Evolutionary conservation across 2,113 vertebrate genomes (phyloP).

Genomic region (Cyprinus carpio): DNA sequence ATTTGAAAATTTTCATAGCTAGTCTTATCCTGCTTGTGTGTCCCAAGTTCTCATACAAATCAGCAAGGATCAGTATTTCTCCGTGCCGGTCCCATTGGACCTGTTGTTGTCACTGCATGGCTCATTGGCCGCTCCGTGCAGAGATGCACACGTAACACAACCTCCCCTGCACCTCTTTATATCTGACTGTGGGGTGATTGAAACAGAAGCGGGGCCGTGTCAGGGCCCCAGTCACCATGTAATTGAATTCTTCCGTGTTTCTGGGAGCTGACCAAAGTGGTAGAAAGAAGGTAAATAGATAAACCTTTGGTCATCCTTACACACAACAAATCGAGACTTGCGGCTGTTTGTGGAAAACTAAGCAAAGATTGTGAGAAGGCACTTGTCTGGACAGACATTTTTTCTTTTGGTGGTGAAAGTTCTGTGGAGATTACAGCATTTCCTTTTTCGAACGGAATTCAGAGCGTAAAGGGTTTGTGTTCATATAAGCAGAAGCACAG

Average conservation of each 20-base stretch:
- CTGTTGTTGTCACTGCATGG: conserved; percentile 46
- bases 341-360: conserved; percentile 24
- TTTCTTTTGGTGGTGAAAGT: neutral
- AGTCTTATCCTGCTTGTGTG: neutral
- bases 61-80: conserved; percentile 17
- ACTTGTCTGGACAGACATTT: conserved; percentile 17
- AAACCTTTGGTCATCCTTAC: conserved; percentile 24
- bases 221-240: conserved; percentile 64
- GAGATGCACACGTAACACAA: conserved; percentile 38
- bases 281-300: conserved; percentile 65
- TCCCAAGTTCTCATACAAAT: conserved; percentile 1
- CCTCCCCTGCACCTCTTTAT: conserved; percentile 57
- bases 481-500: neutral
- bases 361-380: conserved; percentile 16
- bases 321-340: conserved; percentile 55
- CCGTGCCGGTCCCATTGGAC: conserved; percentile 13
- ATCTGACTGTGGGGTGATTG: conserved; percentile 68
- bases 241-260: conserved; percentile 76
- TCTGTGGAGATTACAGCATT: conserved; percentile 1
- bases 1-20: neutral
- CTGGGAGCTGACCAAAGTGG: conserved; percentile 65
- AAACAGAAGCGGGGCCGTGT: conserved; percentile 72
- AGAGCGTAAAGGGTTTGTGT: neutral
- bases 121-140: conserved; percentile 60
- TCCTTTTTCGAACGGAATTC: neutral